These are phyloP conservation scores for Diadophis punctatus DNA, from an alignment of 2,113 vertebrate species.

Conservation along the genomic window DNA sequence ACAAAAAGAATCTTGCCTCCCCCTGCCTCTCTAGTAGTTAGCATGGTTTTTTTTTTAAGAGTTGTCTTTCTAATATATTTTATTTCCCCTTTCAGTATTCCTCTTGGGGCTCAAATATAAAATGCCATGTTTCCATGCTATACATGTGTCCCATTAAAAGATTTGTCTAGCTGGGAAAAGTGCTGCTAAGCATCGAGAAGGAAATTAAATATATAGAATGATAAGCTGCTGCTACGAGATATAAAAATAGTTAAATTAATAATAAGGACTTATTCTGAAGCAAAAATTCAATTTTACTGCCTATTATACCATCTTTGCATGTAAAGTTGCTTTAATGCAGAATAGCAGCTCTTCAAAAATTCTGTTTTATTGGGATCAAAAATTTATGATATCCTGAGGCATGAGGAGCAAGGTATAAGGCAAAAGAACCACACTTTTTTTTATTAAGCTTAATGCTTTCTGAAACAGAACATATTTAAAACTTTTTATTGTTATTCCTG, in stretches of 20 bases:
- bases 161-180: conserved; percentile 64
- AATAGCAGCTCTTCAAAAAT: conserved; percentile 64
- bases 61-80: conserved; percentile 39
- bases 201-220: conserved; percentile 67
- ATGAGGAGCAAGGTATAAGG: conserved; percentile 62
- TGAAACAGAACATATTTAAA: conserved; percentile 57
- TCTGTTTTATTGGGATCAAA: conserved; percentile 70
- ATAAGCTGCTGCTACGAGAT: conserved; percentile 62
- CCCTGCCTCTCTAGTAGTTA: conserved; percentile 22
- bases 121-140: conserved; percentile 45
- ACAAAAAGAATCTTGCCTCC: neutral
- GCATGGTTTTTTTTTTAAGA: conserved; percentile 40
- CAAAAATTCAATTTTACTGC: conserved; percentile 67
- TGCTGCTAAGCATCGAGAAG: conserved; percentile 65
- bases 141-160: conserved; percentile 59
- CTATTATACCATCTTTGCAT: conserved; percentile 68
- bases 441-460: conserved; percentile 59
- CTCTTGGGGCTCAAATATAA: conserved; percentile 56
- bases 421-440: conserved; percentile 63
- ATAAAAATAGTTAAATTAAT: conserved; percentile 72
- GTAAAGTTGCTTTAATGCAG: conserved; percentile 70
- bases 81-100: conserved; percentile 58
- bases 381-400: conserved; percentile 66
- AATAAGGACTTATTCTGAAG: conserved; percentile 69
- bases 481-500: conserved; percentile 23